Base-by-base conservation (phyloP, 2,888 invertebrate genomes). In the Netelia inedita region DNA sequence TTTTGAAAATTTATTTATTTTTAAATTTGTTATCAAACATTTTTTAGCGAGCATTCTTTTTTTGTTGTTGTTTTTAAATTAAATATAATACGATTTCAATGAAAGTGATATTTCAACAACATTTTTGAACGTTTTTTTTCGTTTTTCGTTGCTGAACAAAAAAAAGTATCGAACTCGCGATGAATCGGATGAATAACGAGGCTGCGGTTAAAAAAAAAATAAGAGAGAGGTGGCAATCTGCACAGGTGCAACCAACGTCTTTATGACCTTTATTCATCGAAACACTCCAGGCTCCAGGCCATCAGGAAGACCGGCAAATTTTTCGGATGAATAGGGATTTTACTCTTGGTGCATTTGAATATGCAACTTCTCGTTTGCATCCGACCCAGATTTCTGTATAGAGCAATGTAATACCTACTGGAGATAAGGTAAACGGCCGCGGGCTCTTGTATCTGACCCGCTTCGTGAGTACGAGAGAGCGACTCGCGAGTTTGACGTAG, bases 311-410 rank as follows among this genome's bases (percentile, higher is more conserved):
- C 23, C 10, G 28, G 28, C 59, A n/a, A 69, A 50, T 61, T 78
- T 76, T 50, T 28, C 46, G 65, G 66, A 79, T 41, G 65, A 82
- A 71, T 69, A 68, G 19, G 50, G 59, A 66, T 79, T 75, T 86
- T 80, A 85, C 85, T 85, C 76, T 79, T 81, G 73, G 9, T 23
- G 21, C 74, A 68, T 69, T 82, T 63, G 69, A 75, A 80, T 79
- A 76, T 80, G 68, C 76, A 55, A 28, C 63, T 74, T 73, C 55
- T 74, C 23, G 23, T 55, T 85, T 66, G 66, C 46, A 28, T 23
- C 68, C 63, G 76, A 80, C 80, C 80, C 11, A 72, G 53, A 80
- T 83, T 72, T 66, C 16, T n/a, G 19, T 23, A 59, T 23, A 16
- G 46, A 46, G 61, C 66, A 19, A 55, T 46, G 41, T 28, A 75